Evolutionary conservation across 2,113 vertebrate genomes (phyloP).

Genomic region (Athene cunicularia): DNA sequence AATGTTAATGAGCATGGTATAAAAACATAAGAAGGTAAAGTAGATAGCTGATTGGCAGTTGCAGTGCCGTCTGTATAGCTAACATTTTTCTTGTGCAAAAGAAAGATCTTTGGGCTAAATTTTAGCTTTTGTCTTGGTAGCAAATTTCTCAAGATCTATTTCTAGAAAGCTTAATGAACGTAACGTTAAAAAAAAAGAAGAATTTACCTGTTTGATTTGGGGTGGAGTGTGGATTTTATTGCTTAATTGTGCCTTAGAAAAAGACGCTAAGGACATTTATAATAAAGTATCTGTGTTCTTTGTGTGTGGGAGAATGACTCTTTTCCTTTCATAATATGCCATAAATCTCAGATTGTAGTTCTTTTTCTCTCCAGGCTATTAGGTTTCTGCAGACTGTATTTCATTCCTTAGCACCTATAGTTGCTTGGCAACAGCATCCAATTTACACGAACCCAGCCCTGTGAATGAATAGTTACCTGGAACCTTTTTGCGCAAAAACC

Average conservation of each 20-base stretch:
- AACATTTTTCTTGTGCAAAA: neutral
- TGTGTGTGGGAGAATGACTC: constrained; percentile 32
- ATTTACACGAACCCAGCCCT: constrained; percentile 56
- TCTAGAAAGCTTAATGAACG: constrained; percentile 5
- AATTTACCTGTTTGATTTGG: constrained; percentile 24
- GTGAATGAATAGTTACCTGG: constrained; percentile 59
- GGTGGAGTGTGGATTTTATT: constrained; percentile 29
- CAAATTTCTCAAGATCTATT: constrained; percentile 23
- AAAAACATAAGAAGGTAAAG: constrained; percentile 52
- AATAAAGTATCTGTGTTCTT: constrained; percentile 54
- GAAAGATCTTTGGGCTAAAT: neutral
- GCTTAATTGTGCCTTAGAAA: constrained; percentile 59
- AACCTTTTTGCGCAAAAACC: constrained; percentile 36
- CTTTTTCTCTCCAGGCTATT: constrained; percentile 69
- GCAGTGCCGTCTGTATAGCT: neutral
- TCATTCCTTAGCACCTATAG: constrained; percentile 71
- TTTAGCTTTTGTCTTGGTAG: neutral
- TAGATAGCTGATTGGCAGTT: constrained; percentile 38
- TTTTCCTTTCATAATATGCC: constrained; percentile 46
- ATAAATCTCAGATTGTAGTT: constrained; percentile 64
- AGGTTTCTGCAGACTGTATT: constrained; percentile 66
- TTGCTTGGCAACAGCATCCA: constrained; percentile 67
- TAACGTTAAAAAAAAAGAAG: neutral
- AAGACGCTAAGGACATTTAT: constrained; percentile 36
- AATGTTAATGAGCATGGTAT: constrained; percentile 59